Evolutionary conservation across 2,797 vertebrate species (phyloP).

Genomic region (Ctenopoma multispine): DNA sequence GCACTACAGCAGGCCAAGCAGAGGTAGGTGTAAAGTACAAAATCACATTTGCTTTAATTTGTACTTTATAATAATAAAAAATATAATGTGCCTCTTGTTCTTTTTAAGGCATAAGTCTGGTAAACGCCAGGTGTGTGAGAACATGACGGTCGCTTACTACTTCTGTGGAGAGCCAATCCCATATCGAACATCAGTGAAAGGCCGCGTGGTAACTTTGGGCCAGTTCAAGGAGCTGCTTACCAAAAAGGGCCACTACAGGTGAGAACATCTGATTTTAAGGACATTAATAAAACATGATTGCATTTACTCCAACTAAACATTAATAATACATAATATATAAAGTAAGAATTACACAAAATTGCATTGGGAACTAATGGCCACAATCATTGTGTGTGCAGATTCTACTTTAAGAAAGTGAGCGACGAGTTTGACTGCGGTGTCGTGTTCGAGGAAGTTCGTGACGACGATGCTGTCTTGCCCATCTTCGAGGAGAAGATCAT

Average conservation of each 20-base stretch:
- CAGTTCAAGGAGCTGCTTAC: slow-evolving; percentile 99
- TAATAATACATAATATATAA: background rate
- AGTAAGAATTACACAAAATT: background rate
- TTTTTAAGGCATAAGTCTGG: slow-evolving; percentile 88
- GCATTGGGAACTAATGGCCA: background rate
- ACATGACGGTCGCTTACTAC: slow-evolving; percentile 95
- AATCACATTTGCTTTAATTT: background rate
- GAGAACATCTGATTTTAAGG: slow-evolving; percentile 21
- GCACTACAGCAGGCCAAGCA: slow-evolving; percentile 88
- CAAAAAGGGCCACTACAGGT: slow-evolving; percentile 98
- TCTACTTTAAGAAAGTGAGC: slow-evolving; percentile 98
- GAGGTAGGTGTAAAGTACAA: slow-evolving; percentile 79
- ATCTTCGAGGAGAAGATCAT: slow-evolving; percentile 96
- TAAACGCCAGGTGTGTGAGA: slow-evolving; percentile 88
- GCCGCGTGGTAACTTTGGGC: slow-evolving; percentile 91
- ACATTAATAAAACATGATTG: background rate
- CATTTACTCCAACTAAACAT: background rate
- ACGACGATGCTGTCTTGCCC: slow-evolving; percentile 92
- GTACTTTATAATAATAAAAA: background rate
- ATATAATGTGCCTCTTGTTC: background rate
- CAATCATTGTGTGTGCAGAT: slow-evolving; percentile 87
- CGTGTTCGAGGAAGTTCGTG: slow-evolving; percentile 95
- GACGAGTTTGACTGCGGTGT: slow-evolving; percentile 97
- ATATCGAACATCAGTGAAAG: slow-evolving; percentile 93
- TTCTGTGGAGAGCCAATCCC: slow-evolving; percentile 97